Conservation (phyloP, 2,113 vertebrate species). For the Falcunculus frontatus region DNA sequence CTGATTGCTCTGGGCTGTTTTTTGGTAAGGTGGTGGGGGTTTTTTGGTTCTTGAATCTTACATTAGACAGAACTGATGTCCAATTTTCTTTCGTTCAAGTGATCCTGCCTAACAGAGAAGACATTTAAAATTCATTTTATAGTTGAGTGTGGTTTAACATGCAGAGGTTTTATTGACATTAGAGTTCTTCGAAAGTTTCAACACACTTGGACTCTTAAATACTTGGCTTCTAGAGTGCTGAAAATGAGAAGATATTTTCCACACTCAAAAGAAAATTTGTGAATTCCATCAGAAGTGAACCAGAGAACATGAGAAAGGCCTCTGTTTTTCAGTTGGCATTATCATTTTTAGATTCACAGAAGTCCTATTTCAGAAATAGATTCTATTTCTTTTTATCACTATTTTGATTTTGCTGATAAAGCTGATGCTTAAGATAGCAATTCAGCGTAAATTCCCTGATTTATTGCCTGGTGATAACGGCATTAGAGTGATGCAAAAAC, state of each 20-base stretch:
- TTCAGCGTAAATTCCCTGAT: neutral
- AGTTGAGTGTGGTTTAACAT: neutral
- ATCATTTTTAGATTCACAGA: neutral
- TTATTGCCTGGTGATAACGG: neutral
- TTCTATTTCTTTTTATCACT: neutral
- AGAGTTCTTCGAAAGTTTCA: neutral
- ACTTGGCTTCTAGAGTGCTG: neutral
- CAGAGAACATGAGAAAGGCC: neutral
- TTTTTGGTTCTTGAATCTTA: neutral
- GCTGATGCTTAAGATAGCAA: neutral
- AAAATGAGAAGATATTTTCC: neutral
- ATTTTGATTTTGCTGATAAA: neutral
- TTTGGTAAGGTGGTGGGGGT: neutral
- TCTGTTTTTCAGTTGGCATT: neutral
- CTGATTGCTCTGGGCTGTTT: neutral
- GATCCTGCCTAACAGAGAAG: neutral
- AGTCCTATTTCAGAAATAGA: neutral
- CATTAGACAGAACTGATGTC: neutral
- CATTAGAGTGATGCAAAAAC: neutral
- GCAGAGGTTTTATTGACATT: neutral
- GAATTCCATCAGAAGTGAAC: neutral
- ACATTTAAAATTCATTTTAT: neutral
- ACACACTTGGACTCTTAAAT: neutral
- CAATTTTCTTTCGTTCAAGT: neutral
- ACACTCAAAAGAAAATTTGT: neutral